phyloP scores from a whole-genome alignment of 2,113 vertebrate species.

The Excalfactoria chinensis region DNA sequence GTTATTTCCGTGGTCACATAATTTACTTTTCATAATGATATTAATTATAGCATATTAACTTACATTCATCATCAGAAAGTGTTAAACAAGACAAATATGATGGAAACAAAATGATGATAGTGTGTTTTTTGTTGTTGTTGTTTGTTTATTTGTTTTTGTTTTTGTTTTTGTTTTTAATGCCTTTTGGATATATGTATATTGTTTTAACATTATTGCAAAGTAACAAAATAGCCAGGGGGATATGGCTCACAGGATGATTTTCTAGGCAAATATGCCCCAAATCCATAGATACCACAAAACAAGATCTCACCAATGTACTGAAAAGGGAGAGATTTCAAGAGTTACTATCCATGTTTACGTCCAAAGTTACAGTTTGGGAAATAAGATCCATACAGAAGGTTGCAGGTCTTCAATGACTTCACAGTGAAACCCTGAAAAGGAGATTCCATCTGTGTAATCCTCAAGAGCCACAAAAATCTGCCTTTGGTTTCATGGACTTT shows the following conservation, averaged over 20 bases:
- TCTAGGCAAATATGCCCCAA: background rate
- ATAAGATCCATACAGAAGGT: background rate
- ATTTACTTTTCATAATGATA: constrained; percentile 24
- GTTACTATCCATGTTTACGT: background rate
- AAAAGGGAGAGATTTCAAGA: background rate
- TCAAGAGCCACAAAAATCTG: background rate
- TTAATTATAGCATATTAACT: background rate
- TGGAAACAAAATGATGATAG: background rate
- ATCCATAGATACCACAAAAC: background rate
- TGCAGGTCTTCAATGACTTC: background rate
- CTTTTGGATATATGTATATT: background rate
- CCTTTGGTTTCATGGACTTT: background rate
- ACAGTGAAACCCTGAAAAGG: background rate
- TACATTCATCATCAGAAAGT: constrained; percentile 8
- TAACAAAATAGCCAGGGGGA: background rate
- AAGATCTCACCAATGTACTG: background rate
- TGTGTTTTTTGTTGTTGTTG: no score
- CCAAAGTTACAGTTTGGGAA: background rate
- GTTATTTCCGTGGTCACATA: background rate
- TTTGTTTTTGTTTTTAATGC: background rate
- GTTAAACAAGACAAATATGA: background rate
- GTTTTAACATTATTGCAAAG: background rate
- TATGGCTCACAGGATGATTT: background rate
- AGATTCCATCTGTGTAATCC: background rate
- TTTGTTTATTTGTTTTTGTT: no score